phyloP scores from a whole-genome alignment of 2,113 vertebrate species.

The Rhineura floridana region DNA sequence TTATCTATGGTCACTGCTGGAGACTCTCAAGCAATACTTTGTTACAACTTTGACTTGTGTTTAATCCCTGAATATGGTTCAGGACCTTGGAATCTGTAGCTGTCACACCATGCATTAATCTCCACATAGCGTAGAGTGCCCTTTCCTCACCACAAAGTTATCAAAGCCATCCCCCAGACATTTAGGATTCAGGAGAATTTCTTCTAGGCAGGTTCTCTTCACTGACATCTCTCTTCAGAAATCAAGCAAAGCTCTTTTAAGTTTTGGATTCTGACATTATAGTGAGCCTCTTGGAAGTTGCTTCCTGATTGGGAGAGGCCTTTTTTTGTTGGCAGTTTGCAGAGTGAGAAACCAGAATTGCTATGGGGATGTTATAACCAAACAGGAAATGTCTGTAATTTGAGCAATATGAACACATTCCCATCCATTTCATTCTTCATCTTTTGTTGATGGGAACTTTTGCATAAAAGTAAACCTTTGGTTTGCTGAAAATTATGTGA shows the following conservation, averaged over 20 bases:
- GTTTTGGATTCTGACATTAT: neutral
- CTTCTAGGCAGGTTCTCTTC: neutral
- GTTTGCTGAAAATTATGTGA: accelerated
- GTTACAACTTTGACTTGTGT: neutral
- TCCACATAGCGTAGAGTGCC: neutral
- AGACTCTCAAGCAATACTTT: neutral
- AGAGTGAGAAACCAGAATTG: conserved; percentile 46
- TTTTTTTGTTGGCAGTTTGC: neutral
- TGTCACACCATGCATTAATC: neutral
- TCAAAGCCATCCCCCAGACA: neutral
- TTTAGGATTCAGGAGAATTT: neutral
- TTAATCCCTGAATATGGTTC: neutral
- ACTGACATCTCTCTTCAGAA: neutral
- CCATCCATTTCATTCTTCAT: neutral
- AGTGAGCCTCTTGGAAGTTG: neutral
- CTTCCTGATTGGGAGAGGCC: conserved; percentile 34
- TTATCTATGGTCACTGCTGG: neutral
- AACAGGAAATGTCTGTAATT: conserved; percentile 41
- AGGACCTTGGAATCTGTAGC: neutral
- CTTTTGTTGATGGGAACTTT: neutral
- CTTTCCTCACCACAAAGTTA: neutral
- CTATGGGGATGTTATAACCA: conserved; percentile 45
- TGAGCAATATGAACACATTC: neutral
- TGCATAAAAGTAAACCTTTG: neutral
- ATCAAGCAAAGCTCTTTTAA: neutral